These are phyloP conservation scores for Caenorhabditis sp. DNA, from an alignment of 2,888 invertebrate genomes.

Conservation along the genomic window DNA sequence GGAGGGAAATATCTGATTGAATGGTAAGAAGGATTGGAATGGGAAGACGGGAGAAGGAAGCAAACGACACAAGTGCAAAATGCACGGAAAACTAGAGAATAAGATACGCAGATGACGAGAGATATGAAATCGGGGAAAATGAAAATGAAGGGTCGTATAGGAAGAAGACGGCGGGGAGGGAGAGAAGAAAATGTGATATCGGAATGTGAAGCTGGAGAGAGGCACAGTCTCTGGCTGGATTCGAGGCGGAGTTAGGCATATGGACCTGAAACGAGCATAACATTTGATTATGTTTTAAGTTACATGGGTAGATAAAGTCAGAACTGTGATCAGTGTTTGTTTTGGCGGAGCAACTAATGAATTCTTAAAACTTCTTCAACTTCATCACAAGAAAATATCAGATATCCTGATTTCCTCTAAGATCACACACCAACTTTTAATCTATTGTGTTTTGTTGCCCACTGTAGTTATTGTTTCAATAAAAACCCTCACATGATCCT, in stretches of 20 bases:
- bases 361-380: neutral
- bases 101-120: slow-evolving; percentile 53
- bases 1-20: slow-evolving; percentile 17
- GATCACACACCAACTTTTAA: slow-evolving; percentile 6
- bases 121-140: slow-evolving; percentile 30
- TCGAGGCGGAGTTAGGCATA: slow-evolving; percentile 21
- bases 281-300: too few species aligned
- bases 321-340: too few species aligned
- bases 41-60: neutral
- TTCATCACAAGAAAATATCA: neutral
- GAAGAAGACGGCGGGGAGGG: slow-evolving; percentile 1
- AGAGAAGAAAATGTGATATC: slow-evolving; percentile 32
- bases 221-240: neutral
- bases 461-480: neutral
- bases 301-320: too few species aligned
- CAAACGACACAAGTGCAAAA: slow-evolving; percentile 14
- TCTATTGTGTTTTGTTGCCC: neutral
- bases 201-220: slow-evolving; percentile 7
- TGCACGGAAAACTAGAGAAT: slow-evolving; percentile 34
- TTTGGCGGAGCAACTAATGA: too few species aligned
- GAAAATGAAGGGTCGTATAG: slow-evolving; percentile 20
- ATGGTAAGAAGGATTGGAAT: slow-evolving; percentile 5
- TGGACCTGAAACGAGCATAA: slow-evolving; percentile 40
- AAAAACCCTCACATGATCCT: slow-evolving; percentile 38
- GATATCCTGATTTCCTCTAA: neutral